Evolutionary conservation across 2,888 invertebrate species (phyloP).

Genomic region (Lepeophtheirus nordmannii): DNA sequence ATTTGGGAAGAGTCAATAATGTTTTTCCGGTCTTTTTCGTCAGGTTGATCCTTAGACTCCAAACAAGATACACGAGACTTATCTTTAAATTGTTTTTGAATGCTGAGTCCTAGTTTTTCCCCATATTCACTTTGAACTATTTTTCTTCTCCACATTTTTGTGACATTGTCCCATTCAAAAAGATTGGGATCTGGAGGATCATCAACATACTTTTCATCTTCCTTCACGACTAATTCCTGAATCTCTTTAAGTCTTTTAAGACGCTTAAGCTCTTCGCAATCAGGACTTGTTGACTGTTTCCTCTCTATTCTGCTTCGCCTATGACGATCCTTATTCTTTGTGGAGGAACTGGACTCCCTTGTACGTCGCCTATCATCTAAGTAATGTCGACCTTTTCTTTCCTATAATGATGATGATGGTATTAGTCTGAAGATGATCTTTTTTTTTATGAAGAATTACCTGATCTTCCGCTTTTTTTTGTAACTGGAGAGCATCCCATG

Average conservation of each 20-base stretch:
- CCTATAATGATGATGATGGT: background rate
- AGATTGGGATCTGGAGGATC: conserved; percentile 10
- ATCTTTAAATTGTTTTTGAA: background rate
- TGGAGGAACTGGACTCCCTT: background rate
- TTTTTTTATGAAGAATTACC: background rate
- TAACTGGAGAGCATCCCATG: conserved; percentile 18
- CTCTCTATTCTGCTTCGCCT: background rate
- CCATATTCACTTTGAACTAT: conserved; percentile 14
- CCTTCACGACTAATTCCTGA: conserved; percentile 19
- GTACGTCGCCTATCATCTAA: background rate
- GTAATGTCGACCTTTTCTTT: conserved; percentile 1
- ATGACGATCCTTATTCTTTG: background rate
- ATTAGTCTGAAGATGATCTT: too few species aligned
- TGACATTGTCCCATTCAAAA: background rate
- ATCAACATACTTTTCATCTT: conserved; percentile 12
- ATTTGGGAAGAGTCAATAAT: conserved; percentile 1
- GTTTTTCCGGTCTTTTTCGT: background rate
- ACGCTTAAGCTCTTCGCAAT: conserved; percentile 16
- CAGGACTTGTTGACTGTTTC: background rate
- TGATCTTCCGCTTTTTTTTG: conserved; percentile 14
- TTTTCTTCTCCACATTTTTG: background rate
- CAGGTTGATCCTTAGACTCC: background rate
- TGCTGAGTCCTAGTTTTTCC: background rate
- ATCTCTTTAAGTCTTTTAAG: conserved; percentile 13
- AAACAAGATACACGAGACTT: background rate